Evolutionary conservation across 2,113 vertebrate genomes (phyloP).

Genomic region (Garra rufa): DNA sequence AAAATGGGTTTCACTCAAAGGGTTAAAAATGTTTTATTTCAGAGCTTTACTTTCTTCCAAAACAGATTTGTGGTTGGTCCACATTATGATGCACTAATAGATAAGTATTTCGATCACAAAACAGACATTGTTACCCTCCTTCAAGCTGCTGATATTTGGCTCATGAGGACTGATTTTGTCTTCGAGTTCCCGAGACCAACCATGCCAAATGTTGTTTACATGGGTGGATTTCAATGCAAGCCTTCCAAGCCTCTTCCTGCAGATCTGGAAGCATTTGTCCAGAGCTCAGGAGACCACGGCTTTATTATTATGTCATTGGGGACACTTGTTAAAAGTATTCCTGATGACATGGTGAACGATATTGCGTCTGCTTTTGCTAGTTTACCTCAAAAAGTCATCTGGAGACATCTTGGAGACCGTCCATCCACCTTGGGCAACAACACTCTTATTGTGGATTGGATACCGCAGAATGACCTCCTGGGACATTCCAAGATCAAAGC

Average conservation of each 20-base stretch:
- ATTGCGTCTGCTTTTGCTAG: slow-evolving; percentile 68
- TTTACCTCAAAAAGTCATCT: slow-evolving; percentile 76
- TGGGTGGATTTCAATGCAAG: slow-evolving; percentile 74
- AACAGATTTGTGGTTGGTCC: slow-evolving; percentile 64
- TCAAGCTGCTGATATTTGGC: slow-evolving; percentile 76
- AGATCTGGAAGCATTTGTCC: slow-evolving; percentile 71
- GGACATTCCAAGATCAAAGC: slow-evolving; percentile 72
- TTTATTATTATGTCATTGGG: slow-evolving; percentile 73
- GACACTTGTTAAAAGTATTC: slow-evolving; percentile 65
- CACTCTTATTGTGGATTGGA: slow-evolving; percentile 71
- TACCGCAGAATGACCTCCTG: slow-evolving; percentile 75
- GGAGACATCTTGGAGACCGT: slow-evolving; percentile 67
- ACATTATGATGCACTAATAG: slow-evolving; percentile 65
- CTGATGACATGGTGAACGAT: slow-evolving; percentile 58
- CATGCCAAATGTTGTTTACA: slow-evolving; percentile 73
- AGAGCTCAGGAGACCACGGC: slow-evolving; percentile 71
- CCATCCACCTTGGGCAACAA: slow-evolving; percentile 74
- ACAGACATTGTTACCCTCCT: slow-evolving; percentile 66
- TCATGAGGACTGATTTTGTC: slow-evolving; percentile 73
- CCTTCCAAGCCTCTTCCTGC: slow-evolving; percentile 65
- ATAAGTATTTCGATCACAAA: slow-evolving; percentile 67
- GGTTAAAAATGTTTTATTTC: slow-evolving; percentile 67
- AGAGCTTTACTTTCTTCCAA: slow-evolving; percentile 58
- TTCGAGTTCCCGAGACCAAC: slow-evolving; percentile 76
- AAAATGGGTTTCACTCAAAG: slow-evolving; percentile 74